These are phyloP conservation scores for Gerris buenoi DNA, from an alignment of 1,140 invertebrate species.

Conservation along the genomic window DNA sequence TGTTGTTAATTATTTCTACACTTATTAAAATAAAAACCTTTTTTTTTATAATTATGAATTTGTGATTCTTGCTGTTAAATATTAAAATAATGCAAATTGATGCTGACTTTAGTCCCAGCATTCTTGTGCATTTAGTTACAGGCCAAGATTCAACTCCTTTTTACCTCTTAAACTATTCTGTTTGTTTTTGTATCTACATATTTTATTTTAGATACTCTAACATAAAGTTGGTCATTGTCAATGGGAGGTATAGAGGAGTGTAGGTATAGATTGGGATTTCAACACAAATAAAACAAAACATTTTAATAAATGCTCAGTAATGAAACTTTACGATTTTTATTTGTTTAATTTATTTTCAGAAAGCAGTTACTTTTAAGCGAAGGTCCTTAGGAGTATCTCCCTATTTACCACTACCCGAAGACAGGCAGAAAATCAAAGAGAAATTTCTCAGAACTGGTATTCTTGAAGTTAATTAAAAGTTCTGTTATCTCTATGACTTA, in stretches of 20 bases:
- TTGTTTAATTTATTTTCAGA: conserved; percentile 3
- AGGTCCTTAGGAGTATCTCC: conserved; percentile 4
- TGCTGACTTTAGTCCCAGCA: too few relatives aligned
- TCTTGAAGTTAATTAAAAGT: neutral
- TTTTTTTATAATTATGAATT: too few relatives aligned
- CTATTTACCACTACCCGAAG: conserved; percentile 3
- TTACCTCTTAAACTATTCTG: neutral
- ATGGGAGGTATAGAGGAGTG: neutral
- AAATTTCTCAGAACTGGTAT: conserved; percentile 9
- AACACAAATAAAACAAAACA: neutral
- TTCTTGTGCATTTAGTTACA: too few relatives aligned
- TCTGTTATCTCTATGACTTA: neutral
- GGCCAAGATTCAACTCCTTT: too few relatives aligned
- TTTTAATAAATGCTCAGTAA: neutral
- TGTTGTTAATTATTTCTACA: too few relatives aligned
- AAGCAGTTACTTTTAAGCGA: neutral
- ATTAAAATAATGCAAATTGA: too few relatives aligned
- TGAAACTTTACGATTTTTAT: neutral
- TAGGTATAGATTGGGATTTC: neutral
- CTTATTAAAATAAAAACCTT: too few relatives aligned
- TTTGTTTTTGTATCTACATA: too few relatives aligned
- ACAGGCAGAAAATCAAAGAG: conserved; percentile 4
- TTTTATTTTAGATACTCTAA: too few relatives aligned
- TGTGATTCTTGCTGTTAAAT: too few relatives aligned
- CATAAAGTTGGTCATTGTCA: too few relatives aligned